Conservation (phyloP, 2,888 invertebrate genomes). For the Hipparchia sbordonii region DNA sequence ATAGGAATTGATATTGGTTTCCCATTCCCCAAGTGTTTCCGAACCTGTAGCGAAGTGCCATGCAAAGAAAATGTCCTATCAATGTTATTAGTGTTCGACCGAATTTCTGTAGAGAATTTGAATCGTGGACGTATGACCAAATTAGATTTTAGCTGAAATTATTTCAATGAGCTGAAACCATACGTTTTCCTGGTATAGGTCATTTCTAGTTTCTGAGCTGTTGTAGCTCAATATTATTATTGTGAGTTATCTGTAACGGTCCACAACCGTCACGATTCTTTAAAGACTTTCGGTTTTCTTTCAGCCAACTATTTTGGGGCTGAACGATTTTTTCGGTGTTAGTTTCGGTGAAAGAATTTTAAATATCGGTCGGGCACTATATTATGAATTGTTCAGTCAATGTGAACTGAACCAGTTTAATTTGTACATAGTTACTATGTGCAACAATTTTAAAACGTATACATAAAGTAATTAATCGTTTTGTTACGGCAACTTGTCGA, state of each 20-base stretch:
- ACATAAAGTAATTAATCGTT: constrained; percentile 62
- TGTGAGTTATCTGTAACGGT: background rate
- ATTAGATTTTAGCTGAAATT: background rate
- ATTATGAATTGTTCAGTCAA: constrained; percentile 53
- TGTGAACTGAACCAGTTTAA: constrained; percentile 63
- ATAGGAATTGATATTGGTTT: constrained; percentile 63
- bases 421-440: constrained; percentile 72
- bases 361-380: constrained; percentile 17
- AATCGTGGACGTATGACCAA: background rate
- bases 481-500: constrained; percentile 76
- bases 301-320: background rate
- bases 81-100: constrained; percentile 51
- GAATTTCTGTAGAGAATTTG: background rate
- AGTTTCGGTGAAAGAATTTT: background rate
- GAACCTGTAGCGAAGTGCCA: constrained; percentile 54
- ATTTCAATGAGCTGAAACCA: background rate
- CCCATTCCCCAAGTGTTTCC: constrained; percentile 21
- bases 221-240: background rate
- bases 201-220: background rate
- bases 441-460: constrained; percentile 70
- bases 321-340: background rate
- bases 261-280: background rate
- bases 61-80: constrained; percentile 62
- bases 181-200: background rate
- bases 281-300: background rate